Base-by-base conservation (phyloP, 2,797 vertebrate genomes). In the Pseudochirops cupreus region DNA sequence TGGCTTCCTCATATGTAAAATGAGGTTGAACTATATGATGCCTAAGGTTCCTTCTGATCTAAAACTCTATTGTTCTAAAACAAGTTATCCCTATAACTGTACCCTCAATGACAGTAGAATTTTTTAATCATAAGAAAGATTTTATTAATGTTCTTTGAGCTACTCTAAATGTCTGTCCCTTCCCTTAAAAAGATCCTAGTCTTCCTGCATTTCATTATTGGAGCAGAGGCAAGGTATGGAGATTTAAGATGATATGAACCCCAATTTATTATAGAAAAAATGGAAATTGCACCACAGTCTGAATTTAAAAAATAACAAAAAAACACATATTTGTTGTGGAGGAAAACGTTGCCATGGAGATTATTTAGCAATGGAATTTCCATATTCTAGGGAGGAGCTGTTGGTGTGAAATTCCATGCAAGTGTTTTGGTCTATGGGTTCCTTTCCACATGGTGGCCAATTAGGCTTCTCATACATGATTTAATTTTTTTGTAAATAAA, bases 401-500 rank as follows among this genome's bases (percentile, higher is more conserved):
- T 6, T 82, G 0, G 39, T 94, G 3, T 67, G 52, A 90, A n/a
- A 90, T 52, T 93, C 52, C 58, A 67, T 50, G 33, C 14, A 55
- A 91, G 26, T 39, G n/a, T 94, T 95, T 96, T 52, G 52, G 57
- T 33, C 39, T 89, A 67, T 54, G 46, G 12, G 0, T 54, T 89
- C 39, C 54, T 24, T 74, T 46, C 67, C 21, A 59, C 55, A 39
- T 31, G 14, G 2, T 31, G 91, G 50, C 50, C 52, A 55, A 39
- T 92, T 87, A 87, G 59, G 93, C 87, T 92, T 29, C 46, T 92
- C 39, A 4, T 2, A 24, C 54, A 59, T 91, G 31, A 52, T 31
- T 94, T 95, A 46, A 5, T 55, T 91, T 31, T 29, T 91, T 95
- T 93, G n/a, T 59, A 46, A 55, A 82, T 55, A 24, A 82, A 31